phyloP scores from a whole-genome alignment of 2,888 invertebrate species.

The Meta bourneti region DNA sequence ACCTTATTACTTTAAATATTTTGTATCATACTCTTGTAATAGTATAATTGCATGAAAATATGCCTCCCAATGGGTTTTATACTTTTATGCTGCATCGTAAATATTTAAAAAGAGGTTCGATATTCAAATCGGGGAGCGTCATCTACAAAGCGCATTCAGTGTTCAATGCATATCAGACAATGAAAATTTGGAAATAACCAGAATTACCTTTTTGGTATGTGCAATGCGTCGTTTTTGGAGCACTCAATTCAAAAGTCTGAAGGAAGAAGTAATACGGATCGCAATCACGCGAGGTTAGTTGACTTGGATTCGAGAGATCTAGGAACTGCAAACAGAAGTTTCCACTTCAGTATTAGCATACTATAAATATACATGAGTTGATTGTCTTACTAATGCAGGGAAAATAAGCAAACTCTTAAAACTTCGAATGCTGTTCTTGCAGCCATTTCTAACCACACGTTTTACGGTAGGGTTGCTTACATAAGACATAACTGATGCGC shows the following conservation, averaged over 20 bases:
- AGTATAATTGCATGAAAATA: too few species aligned
- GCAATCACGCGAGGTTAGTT: not conserved
- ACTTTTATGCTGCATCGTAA: too few species aligned
- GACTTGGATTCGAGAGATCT: constrained; percentile 1
- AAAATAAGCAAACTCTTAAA: not conserved
- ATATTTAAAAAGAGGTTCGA: too few species aligned
- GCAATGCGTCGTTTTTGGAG: not conserved
- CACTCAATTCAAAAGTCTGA: constrained; percentile 16
- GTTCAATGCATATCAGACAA: not conserved
- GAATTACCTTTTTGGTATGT: not conserved
- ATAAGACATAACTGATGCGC: too few species aligned
- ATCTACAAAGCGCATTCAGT: too few species aligned
- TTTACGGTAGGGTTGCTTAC: too few species aligned
- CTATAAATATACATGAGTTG: constrained; percentile 37
- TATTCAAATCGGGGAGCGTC: too few species aligned
- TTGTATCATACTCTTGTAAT: too few species aligned
- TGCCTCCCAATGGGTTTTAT: too few species aligned
- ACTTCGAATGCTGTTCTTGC: not conserved
- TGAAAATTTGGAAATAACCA: not conserved
- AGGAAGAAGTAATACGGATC: constrained; percentile 2
- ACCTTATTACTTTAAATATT: too few species aligned
- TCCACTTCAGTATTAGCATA: constrained; percentile 21
- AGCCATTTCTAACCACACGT: not conserved
- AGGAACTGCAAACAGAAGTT: constrained; percentile 4
- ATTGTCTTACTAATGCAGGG: constrained; percentile 17